Evolutionary conservation across 2,113 vertebrate genomes (phyloP).

Genomic region (Callaeas wilsoni): DNA sequence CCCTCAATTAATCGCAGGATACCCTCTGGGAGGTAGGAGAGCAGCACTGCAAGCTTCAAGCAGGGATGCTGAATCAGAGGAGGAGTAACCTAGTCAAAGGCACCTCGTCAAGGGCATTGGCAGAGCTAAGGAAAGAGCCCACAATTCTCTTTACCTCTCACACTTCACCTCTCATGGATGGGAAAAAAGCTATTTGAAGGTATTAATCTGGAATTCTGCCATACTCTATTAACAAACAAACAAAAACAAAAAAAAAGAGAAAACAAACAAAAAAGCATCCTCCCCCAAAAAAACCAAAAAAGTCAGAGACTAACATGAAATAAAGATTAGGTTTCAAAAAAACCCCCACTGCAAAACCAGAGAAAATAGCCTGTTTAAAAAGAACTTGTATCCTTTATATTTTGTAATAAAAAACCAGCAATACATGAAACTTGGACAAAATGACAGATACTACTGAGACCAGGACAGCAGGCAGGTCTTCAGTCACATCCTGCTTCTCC

Average conservation of each 20-base stretch:
- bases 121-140: neutral
- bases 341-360: fast-evolving
- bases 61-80: conserved; percentile 2
- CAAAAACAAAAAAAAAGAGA: too few relatives aligned
- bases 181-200: neutral
- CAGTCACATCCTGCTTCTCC: neutral
- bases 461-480: neutral
- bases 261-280: too few relatives aligned
- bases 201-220: neutral
- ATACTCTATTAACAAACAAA: neutral
- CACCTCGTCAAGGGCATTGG: neutral
- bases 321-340: neutral
- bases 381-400: neutral
- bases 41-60: neutral
- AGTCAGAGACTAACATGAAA: neutral
- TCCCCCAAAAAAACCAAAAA: neutral
- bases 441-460: neutral
- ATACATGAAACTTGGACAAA: neutral
- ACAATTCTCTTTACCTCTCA: neutral
- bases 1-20: conserved; percentile 1
- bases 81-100: neutral
- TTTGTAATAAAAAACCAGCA: neutral
- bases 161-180: neutral
- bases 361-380: neutral
- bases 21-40: neutral